Conservation (phyloP, 2,113 vertebrate genomes). For the Silurus meridionalis region DNA sequence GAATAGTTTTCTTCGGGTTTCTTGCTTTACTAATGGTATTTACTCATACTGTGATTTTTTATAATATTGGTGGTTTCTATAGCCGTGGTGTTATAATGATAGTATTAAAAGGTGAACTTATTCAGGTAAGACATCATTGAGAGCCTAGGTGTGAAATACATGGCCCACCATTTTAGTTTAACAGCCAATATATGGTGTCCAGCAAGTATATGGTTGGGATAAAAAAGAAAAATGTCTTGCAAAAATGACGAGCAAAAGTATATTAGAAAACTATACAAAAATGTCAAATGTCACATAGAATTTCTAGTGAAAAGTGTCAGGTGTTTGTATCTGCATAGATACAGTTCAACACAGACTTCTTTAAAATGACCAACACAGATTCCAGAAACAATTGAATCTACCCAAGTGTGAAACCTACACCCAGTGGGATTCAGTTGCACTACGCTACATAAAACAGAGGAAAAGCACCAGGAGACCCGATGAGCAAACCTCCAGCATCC, state of each 20-base stretch:
- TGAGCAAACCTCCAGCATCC: neutral
- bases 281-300: neutral
- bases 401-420: neutral
- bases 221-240: neutral
- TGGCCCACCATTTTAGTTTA: too few relatives aligned
- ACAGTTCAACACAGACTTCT: too few relatives aligned
- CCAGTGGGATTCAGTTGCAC: neutral
- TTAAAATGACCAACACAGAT: neutral
- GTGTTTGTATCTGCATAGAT: neutral
- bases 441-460: neutral
- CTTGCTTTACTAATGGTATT: too few relatives aligned
- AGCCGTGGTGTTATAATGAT: too few relatives aligned
- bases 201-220: neutral
- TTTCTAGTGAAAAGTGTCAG: neutral
- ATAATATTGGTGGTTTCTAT: too few relatives aligned
- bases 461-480: neutral
- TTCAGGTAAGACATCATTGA: too few relatives aligned
- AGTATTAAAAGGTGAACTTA: too few relatives aligned
- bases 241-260: neutral
- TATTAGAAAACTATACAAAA: neutral
- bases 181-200: neutral
- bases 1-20: too few relatives aligned
- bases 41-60: too few relatives aligned
- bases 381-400: conserved; percentile 5
- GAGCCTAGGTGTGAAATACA: too few relatives aligned